A percentile compares a stretch with the other conserved stretches of the same genome.
Conservation (phyloP, 2,888 invertebrate genomes). For the Drosophila prolongata region DNA sequence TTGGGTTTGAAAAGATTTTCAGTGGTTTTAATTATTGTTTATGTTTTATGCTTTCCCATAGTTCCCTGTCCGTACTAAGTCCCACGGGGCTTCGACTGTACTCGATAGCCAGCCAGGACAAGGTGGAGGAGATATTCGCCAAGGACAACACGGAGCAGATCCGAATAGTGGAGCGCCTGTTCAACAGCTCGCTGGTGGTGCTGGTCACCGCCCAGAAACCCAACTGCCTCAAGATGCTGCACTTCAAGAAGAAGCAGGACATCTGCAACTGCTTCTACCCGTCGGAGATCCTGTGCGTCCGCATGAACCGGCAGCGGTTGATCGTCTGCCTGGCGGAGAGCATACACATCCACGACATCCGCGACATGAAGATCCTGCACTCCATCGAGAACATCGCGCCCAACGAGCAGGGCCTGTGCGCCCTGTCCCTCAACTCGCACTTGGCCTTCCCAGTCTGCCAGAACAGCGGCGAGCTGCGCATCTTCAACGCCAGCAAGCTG, state of each 20-base stretch:
- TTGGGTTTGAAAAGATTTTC: no score
- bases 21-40: background rate
- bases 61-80: conserved; percentile 82
- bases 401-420: conserved; percentile 82
- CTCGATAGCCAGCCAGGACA: conserved; percentile 81
- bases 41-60: conserved; percentile 42
- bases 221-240: conserved; percentile 83
- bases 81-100: conserved; percentile 82
- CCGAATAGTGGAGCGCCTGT: conserved; percentile 83
- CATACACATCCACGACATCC: conserved; percentile 84
- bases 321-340: conserved; percentile 83
- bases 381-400: conserved; percentile 83
- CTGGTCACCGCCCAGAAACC: conserved; percentile 83
- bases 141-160: conserved; percentile 83
- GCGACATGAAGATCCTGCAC: conserved; percentile 84
- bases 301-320: conserved; percentile 83
- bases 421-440: conserved; percentile 83
- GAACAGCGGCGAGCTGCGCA: conserved; percentile 82
- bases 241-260: conserved; percentile 84
- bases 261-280: conserved; percentile 84
- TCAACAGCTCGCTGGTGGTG: conserved; percentile 83
- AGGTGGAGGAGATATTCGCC: conserved; percentile 83
- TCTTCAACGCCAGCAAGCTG: conserved; percentile 83
- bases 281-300: conserved; percentile 82
- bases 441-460: conserved; percentile 83